A percentile compares a stretch with the other conserved stretches of the same genome.
These are phyloP conservation scores for Spodoptera littoralis DNA, from an alignment of 2,888 invertebrate species.

Conservation along the genomic window DNA sequence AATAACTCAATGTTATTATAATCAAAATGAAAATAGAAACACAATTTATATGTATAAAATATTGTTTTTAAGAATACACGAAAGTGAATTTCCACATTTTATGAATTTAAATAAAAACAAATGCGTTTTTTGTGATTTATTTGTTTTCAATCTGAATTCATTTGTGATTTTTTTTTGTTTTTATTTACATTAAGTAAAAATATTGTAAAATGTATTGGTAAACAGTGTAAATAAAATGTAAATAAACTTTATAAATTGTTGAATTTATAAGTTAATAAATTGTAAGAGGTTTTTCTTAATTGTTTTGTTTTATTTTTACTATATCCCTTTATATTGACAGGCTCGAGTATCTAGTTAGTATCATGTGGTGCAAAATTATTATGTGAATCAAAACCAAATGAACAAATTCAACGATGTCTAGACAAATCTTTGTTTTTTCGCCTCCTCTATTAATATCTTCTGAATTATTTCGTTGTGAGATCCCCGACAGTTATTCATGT, in stretches of 20 bases:
- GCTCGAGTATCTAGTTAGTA: too few species aligned
- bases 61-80: conserved; percentile 6
- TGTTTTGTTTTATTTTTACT: conserved; percentile 49
- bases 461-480: too few species aligned
- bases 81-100: too few species aligned
- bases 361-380: too few species aligned
- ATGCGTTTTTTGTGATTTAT: conserved; percentile 5
- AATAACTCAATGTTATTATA: too few species aligned
- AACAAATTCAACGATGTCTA: too few species aligned
- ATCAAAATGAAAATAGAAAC: conserved; percentile 27
- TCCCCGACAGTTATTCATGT: too few species aligned
- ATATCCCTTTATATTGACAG: neutral
- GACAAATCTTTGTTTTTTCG: too few species aligned
- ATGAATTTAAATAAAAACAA: neutral
- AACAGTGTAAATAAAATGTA: conserved; percentile 60
- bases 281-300: conserved; percentile 60
- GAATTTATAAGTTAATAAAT: conserved; percentile 67
- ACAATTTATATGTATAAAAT: conserved; percentile 20
- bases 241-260: conserved; percentile 66
- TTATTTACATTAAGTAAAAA: conserved; percentile 7
- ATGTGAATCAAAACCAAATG: too few species aligned
- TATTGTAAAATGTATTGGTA: conserved; percentile 18
- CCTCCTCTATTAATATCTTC: too few species aligned
- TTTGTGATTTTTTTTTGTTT: conserved; percentile 14
- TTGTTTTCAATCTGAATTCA: neutral